These are phyloP conservation scores for Phyllotreta striolata DNA, from an alignment of 2,888 invertebrate species.

Conservation along the genomic window DNA sequence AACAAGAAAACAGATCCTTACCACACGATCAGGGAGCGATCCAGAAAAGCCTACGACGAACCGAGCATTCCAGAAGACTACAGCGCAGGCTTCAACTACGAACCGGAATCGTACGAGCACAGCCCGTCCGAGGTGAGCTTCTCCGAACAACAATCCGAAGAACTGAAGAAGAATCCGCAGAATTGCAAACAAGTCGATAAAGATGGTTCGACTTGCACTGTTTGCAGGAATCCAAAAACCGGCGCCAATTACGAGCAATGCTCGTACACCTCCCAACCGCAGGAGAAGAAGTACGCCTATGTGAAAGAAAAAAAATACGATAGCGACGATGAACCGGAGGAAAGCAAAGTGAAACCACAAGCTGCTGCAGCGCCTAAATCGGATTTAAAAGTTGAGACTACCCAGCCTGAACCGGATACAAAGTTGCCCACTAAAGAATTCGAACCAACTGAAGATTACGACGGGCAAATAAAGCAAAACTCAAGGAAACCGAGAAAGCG, in stretches of 20 bases:
- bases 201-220: constrained; percentile 73
- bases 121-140: constrained; percentile 56
- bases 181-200: constrained; percentile 72
- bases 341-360: constrained; percentile 51
- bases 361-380: constrained; percentile 35
- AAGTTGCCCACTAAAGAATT: constrained; percentile 26
- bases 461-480: constrained; percentile 31
- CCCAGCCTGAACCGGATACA: constrained; percentile 24
- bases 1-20: constrained; percentile 62
- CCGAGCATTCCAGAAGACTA: constrained; percentile 64
- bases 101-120: constrained; percentile 39
- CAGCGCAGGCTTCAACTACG: constrained; percentile 59
- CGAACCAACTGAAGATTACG: constrained; percentile 42
- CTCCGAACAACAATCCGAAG: constrained; percentile 70
- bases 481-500: constrained; percentile 37
- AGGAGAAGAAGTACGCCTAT: constrained; percentile 75
- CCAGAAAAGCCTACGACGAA: constrained; percentile 60
- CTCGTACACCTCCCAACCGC: constrained; percentile 77
- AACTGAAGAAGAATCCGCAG: constrained; percentile 67
- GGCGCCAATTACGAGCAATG: constrained; percentile 83
- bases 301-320: constrained; percentile 71
- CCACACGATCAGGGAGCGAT: constrained; percentile 62
- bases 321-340: constrained; percentile 65
- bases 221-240: constrained; percentile 77
- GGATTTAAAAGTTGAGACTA: constrained; percentile 54